Evolutionary conservation across 2,797 vertebrate species (phyloP).

Genomic region (Xenops minutus): DNA sequence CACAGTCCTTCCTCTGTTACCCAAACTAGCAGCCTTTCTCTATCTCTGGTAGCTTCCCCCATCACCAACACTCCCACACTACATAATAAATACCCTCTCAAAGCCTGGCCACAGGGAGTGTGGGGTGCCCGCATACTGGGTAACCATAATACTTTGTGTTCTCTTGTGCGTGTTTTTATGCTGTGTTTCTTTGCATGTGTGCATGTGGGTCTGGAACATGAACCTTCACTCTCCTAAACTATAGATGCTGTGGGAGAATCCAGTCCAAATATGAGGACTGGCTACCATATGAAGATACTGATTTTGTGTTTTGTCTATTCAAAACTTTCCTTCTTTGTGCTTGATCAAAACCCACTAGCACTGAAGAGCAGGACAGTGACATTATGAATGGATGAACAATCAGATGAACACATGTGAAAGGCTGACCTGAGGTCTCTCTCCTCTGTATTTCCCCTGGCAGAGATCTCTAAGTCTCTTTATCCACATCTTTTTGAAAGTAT

Average conservation of each 20-base stretch:
- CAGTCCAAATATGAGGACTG: neutral
- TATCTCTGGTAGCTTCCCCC: neutral
- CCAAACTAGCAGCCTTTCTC: neutral
- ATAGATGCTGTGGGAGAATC: neutral
- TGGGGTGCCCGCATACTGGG: neutral
- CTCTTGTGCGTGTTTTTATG: neutral
- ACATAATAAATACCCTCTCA: neutral
- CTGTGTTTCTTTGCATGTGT: neutral
- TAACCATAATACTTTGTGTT: neutral
- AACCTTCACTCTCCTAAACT: neutral
- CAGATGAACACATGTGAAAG: neutral
- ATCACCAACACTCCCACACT: neutral
- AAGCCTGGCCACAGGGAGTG: neutral
- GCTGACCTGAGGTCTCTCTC: neutral
- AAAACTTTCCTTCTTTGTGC: neutral
- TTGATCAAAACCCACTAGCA: neutral
- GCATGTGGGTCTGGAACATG: fast-evolving
- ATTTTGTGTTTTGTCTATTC: neutral
- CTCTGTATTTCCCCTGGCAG: neutral
- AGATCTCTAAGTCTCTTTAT: neutral
- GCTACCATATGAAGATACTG: neutral
- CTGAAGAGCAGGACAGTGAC: neutral
- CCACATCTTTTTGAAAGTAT: neutral
- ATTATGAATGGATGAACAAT: neutral
- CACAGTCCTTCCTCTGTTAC: neutral